Percentiles rank a stretch among this genome's conserved stretches.
phyloP scores from a whole-genome alignment of 2,888 invertebrate genomes.

The Sphaerophoria rueppellii region DNA sequence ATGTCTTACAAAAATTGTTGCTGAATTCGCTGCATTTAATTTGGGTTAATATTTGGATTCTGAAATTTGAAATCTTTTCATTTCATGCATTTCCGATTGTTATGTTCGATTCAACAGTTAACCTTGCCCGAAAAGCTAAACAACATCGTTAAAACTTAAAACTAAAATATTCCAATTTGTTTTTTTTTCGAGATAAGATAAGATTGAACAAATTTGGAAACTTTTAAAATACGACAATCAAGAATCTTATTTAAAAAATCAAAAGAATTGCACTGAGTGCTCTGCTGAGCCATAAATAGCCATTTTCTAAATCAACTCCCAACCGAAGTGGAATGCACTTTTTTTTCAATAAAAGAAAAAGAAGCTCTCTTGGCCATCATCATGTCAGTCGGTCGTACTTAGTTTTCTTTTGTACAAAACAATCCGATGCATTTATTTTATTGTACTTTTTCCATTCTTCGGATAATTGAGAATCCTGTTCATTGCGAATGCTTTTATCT shows the following conservation, averaged over 20 bases:
- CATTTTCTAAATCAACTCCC: constrained; percentile 37
- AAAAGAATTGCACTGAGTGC: constrained; percentile 9
- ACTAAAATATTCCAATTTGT: too few relatives aligned
- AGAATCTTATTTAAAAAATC: background rate
- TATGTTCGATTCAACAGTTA: too few relatives aligned
- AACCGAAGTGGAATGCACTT: constrained; percentile 21
- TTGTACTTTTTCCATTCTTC: constrained; percentile 25
- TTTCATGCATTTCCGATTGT: too few relatives aligned
- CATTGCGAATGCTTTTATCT: constrained; percentile 21
- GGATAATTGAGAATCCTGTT: constrained; percentile 27
- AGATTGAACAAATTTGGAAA: too few relatives aligned
- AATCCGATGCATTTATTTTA: constrained; percentile 7
- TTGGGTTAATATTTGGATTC: too few relatives aligned
- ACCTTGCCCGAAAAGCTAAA: too few relatives aligned
- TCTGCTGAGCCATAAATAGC: constrained; percentile 28
- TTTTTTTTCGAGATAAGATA: too few relatives aligned
- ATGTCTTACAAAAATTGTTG: too few relatives aligned
- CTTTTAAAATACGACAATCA: too few relatives aligned
- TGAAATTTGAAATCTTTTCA: too few relatives aligned
- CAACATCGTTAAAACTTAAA: too few relatives aligned
- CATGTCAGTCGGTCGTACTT: constrained; percentile 15
- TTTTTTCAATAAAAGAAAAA: constrained; percentile 3
- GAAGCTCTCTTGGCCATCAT: constrained; percentile 9
- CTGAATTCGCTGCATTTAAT: too few relatives aligned
- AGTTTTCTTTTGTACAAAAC: background rate